phyloP scores from a whole-genome alignment of 2,888 invertebrate genomes.

The Noctua comes region DNA sequence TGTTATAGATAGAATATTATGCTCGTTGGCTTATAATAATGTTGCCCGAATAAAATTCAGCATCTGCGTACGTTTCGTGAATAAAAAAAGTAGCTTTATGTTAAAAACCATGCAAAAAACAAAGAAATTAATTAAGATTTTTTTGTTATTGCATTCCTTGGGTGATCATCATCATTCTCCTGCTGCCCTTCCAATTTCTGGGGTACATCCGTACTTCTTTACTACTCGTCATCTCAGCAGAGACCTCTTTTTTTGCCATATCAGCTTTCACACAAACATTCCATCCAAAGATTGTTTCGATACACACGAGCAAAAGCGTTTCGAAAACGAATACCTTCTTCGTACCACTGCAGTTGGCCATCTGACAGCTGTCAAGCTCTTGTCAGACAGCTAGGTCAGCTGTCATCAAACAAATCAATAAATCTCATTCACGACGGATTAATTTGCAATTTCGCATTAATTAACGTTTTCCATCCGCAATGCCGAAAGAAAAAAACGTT shows the following conservation, averaged over 20 bases:
- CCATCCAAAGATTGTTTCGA: neutral
- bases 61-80: neutral
- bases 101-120: neutral
- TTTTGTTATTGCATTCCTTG: neutral
- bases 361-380: slow-evolving; percentile 53
- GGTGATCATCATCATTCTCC: neutral
- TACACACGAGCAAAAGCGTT: neutral
- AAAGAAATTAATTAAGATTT: no score
- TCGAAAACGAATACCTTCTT: slow-evolving; percentile 23
- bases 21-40: neutral
- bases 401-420: slow-evolving; percentile 67
- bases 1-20: neutral
- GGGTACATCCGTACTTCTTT: neutral
- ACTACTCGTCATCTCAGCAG: neutral
- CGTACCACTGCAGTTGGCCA: slow-evolving; percentile 8
- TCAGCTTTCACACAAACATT: neutral
- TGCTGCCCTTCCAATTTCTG: neutral
- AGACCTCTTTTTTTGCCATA: neutral
- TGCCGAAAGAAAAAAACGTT: slow-evolving; percentile 38
- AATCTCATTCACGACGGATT: slow-evolving; percentile 36
- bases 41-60: neutral
- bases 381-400: slow-evolving; percentile 42
- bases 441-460: slow-evolving; percentile 46
- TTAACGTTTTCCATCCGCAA: slow-evolving; percentile 52
- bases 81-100: neutral